phyloP scores from a whole-genome alignment of 2,113 vertebrate genomes.

The Malaclemys terrapin region DNA sequence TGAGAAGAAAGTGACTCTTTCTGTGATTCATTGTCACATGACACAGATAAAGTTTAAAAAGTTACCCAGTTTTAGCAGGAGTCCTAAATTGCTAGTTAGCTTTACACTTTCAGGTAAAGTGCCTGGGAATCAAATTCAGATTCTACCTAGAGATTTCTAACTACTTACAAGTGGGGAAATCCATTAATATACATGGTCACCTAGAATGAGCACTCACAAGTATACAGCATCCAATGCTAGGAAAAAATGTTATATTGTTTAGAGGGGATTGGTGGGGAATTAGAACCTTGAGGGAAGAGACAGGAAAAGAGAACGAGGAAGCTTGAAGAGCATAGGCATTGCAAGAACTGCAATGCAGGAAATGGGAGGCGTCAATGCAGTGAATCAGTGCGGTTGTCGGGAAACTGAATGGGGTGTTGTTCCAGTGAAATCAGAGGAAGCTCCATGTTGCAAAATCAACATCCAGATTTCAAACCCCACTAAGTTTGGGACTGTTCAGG shows the following conservation, averaged over 20 bases:
- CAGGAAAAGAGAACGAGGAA: not conserved
- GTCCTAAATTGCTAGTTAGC: not conserved
- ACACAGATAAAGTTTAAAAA: conserved; percentile 15
- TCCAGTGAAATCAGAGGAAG: not conserved
- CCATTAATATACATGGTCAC: not conserved
- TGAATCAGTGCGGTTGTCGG: not conserved
- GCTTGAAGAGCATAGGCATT: not conserved
- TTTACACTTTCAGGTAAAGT: not conserved
- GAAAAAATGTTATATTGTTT: not conserved
- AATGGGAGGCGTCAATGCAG: not conserved
- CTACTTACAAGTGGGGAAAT: conserved; percentile 41
- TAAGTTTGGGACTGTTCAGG: rapidly evolving
- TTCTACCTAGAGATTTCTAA: conserved; percentile 39
- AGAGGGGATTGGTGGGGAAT: not conserved
- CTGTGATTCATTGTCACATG: conserved; percentile 46
- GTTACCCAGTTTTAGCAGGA: not conserved
- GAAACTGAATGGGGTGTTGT: not conserved
- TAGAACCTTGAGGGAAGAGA: not conserved
- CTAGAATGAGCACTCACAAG: not conserved
- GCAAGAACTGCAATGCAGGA: not conserved
- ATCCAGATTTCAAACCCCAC: not conserved
- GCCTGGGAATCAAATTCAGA: not conserved
- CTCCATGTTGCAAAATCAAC: not conserved
- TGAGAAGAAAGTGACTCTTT: not conserved
- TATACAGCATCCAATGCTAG: rapidly evolving